A percentile compares a stretch with the other conserved stretches of the same genome.
These are phyloP conservation scores for Tetranychus truncatus DNA, from an alignment of 2,888 invertebrate genomes.

Conservation along the genomic window DNA sequence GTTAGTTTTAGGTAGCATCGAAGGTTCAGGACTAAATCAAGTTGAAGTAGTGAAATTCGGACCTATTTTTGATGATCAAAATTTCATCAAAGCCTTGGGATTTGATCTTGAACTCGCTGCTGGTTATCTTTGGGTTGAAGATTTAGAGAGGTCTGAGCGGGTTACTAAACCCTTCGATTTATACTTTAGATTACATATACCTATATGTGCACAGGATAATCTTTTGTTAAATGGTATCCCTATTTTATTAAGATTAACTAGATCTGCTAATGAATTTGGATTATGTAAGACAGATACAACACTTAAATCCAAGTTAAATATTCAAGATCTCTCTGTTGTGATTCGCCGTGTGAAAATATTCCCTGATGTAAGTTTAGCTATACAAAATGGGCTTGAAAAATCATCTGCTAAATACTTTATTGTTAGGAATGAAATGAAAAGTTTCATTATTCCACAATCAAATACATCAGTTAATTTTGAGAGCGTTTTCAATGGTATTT, in stretches of 20 bases:
- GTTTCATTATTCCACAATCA: neutral
- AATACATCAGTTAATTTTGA: neutral
- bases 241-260: neutral
- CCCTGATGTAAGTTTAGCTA: neutral
- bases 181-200: neutral
- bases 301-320: neutral
- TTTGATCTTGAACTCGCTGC: neutral
- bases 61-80: no score
- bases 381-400: neutral
- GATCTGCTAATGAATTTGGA: neutral
- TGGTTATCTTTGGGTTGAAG: neutral
- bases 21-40: no score
- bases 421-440: constrained; percentile 9
- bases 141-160: neutral
- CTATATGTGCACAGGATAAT: neutral
- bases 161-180: neutral
- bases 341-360: neutral
- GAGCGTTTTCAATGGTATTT: constrained; percentile 9
- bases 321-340: neutral
- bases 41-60: no score
- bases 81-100: neutral
- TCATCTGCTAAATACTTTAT: constrained; percentile 6
- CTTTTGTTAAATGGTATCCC: neutral
- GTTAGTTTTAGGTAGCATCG: no score
- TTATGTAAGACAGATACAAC: neutral